A percentile compares a stretch with the other conserved stretches of the same genome.
Conservation (phyloP, 2,888 invertebrate genomes). For the Ophion ventricosus region DNA sequence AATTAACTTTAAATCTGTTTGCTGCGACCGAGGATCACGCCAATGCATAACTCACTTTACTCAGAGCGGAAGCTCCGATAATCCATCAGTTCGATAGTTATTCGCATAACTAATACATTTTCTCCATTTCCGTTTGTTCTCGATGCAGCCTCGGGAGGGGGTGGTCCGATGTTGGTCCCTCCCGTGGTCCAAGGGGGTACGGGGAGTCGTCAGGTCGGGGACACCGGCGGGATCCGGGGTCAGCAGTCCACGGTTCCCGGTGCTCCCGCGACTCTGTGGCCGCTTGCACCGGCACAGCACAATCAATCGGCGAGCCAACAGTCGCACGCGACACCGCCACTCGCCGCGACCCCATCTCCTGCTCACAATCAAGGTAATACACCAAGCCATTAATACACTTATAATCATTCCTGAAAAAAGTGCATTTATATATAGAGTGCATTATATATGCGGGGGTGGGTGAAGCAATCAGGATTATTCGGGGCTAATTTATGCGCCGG, state of each 20-base stretch:
- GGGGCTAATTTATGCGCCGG: constrained; percentile 23
- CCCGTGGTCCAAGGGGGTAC: constrained; percentile 81
- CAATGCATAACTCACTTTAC: too few species aligned
- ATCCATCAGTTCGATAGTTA: background rate
- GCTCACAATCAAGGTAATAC: constrained; percentile 79
- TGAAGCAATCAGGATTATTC: background rate
- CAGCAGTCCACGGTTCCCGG: constrained; percentile 77
- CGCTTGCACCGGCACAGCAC: constrained; percentile 83
- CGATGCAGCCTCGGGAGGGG: constrained; percentile 81
- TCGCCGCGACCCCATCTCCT: constrained; percentile 80
- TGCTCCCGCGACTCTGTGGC: constrained; percentile 83
- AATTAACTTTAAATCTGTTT: too few species aligned
- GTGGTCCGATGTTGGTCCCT: constrained; percentile 83
- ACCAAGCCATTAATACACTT: constrained; percentile 27
- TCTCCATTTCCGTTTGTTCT: constrained; percentile 60
- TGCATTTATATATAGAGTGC: background rate
- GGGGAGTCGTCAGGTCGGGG: constrained; percentile 79
- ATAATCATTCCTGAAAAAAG: background rate
- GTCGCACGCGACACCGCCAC: constrained; percentile 79
- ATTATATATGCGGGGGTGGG: background rate
- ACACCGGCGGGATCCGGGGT: constrained; percentile 83
- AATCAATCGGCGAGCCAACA: constrained; percentile 78
- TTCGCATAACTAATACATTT: background rate
- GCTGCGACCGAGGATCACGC: too few species aligned
- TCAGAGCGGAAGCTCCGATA: background rate